Base-by-base conservation (phyloP, 1,140 invertebrate species). In the Drosophila varians region DNA sequence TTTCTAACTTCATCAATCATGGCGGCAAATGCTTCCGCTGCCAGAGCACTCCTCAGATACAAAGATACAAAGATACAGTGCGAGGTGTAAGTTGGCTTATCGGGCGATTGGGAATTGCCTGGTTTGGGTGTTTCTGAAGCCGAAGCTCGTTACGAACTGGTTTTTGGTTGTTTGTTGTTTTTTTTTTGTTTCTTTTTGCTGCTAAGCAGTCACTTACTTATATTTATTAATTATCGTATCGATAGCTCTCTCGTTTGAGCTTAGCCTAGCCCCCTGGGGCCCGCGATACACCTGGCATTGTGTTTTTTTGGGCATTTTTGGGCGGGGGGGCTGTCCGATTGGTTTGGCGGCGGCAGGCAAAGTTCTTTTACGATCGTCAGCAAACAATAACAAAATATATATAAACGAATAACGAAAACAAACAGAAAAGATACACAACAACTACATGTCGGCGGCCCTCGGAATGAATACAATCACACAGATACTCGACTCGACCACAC, bases 161-260 rank as follows among this genome's bases (percentile, higher is more conserved):
- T 47, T 52, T 66, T 61, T 48, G 62, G 58, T 42, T 77, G 74
- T 28, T 28, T 9, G 8, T 28, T 28, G 5, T 28, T 31, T 31
- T 78, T 36, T 42, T 60, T 77, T 83, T 77, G 74, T 69, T 84
- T 31, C n/a, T 9, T 31, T 9, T 74, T 36, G 51, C 52, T 36
- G 47, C 31, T 65, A 42, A 56, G 57, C 64, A 57, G 48, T 51
- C 55, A 28, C 43, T 51, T 54, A 62, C 68, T 75, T 62, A 46
- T 86, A 75, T 84, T 86, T 86, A 86, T 86, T 86, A 86, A 86
- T 86, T 86, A 86, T 76, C 80, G 82, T 60, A 80, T 84, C 76
- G 82, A 80, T 87, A 80, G 66, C 75, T 71, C 79, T 75, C 65
- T 70, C 56, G 36, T 26, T 68, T 43, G 47, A 36, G 68, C 46